Evolutionary conservation across 2,888 invertebrate genomes (phyloP).

Genomic region (Galeopsomyia nigrocyanea): DNA sequence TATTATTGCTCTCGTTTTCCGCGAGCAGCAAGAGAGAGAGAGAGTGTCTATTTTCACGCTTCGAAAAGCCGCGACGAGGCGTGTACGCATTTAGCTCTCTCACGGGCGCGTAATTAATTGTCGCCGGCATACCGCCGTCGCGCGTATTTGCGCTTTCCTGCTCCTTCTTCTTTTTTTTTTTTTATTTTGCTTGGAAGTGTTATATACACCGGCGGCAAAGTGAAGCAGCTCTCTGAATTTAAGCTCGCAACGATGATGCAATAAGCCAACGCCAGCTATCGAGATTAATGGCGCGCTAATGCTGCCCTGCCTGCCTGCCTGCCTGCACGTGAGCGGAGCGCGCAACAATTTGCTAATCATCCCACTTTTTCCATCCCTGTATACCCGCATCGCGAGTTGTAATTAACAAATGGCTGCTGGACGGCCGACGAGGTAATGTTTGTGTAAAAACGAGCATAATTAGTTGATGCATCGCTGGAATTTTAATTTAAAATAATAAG

Average conservation of each 20-base stretch:
- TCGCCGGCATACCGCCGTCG: constrained; percentile 5
- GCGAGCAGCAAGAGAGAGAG: too few species aligned
- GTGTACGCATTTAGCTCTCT: constrained; percentile 24
- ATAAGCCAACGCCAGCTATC: constrained; percentile 21
- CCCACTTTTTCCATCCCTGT: too few species aligned
- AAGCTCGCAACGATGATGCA: constrained; percentile 30
- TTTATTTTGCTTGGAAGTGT: not conserved
- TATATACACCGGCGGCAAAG: not conserved
- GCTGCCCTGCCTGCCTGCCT: too few species aligned
- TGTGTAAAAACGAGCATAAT: too few species aligned
- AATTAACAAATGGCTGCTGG: too few species aligned
- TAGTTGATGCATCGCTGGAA: too few species aligned
- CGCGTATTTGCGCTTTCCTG: constrained; percentile 21
- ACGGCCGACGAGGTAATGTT: too few species aligned
- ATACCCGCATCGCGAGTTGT: too few species aligned
- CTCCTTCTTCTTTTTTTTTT: not conserved
- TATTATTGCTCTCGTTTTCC: not conserved
- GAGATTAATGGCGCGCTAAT: constrained; percentile 33
- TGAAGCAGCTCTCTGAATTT: constrained; percentile 22
- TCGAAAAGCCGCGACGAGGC: constrained; percentile 8
- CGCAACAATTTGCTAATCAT: not conserved
- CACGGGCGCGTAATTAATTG: constrained; percentile 30
- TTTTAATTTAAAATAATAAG: too few species aligned
- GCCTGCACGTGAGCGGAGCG: not conserved
- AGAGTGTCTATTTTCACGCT: constrained; percentile 34